Base-by-base conservation (phyloP, 2,888 invertebrate species). In the Lithodes maja region DNA sequence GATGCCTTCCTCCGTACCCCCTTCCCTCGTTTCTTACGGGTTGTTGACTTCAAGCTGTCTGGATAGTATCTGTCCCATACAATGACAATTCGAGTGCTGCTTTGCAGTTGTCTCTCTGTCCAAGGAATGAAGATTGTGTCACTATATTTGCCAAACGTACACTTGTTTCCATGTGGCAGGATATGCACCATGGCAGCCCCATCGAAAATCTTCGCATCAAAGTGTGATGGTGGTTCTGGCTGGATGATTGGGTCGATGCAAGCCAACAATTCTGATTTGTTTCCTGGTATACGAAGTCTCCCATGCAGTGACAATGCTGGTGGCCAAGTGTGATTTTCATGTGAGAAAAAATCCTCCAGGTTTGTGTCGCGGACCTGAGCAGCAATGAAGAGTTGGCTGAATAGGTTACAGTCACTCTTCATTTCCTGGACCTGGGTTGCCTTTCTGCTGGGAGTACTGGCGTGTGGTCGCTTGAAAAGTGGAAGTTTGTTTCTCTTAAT, bases 21-120 rank as follows among this genome's bases (percentile, higher is more conserved):
- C 78, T 78, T 78, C 78, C 78, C 78, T 78, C 78, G 78, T 78
- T 78, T 78, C 78, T 78, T 15, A 78, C 53, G 50, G 78, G 78
- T 78, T 52, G 50, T 78, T 78, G 50, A 50, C 78, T 77, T 78
- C 78, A 78, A 78, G 78, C 78, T 78, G 53, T 78, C 78, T 78
- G 78, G 78, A 52, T 78, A 52, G 53, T 78, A 78, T 78, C 78
- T 52, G 78, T 78, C 52, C 75, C 49, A 75, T 75, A 33, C 49
- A 12, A 75, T 75, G 75, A 1, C 17, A 75, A 75, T 75, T 75
- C 75, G 49, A 75, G 75, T 33, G 75, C 75, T 75, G 75, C 75
- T 75, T 75, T 75, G n/a, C 75, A 75, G 49, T 75, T 75, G 75
- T n/a, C 75, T 75, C 75, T 75, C 49, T 75, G 49, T 1, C 75